Evolutionary conservation across 2,888 invertebrate genomes (phyloP), one percentile per base, ranked within the genome.

Genomic region (Epicampocera succincta): DNA sequence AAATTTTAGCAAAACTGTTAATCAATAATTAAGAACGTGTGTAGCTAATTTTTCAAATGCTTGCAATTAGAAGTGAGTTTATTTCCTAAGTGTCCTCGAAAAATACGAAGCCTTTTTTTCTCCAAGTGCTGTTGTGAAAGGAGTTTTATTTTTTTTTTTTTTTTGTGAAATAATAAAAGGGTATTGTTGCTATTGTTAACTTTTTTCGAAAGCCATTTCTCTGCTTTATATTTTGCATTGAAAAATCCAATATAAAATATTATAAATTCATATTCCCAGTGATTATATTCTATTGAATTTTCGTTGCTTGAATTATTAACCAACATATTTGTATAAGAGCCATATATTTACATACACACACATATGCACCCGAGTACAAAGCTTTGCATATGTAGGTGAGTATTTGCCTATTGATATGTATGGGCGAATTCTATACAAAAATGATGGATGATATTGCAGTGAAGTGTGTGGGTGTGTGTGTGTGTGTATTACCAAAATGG

Each of bases 281-380:
- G 77, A 74, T 77, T 81, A 77, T 69, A 29, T 33, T 73, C 81
- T 69, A 81, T 69, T 50, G 61, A 76, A 71, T 52, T 75, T 69
- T 52, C 75, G 72, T 78, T 72, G 72, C 58, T 65, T 65, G 63
- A 71, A 50, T 72, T 71, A 75, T 77, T 65, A 58, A 21, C 50
- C 33, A 65, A 50, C 58, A 65, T 65, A 76, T 60, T 61, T 46
- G 11, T 40, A 38, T 44, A 58, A 15, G 58, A 29, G 15, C 21
- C 15, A 33, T 11, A 40, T 33, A 73, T 42, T 21, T 38, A 44
- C 29, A 33, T 52, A 2, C 9, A n/a, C n/a, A n/a, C n/a, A n/a
- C n/a, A n/a, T n/a, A n/a, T n/a, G n/a, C n/a, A n/a, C n/a, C n/a
- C n/a, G n/a, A n/a, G n/a, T n/a, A n/a, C n/a, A n/a, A n/a, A n/a